A percentile compares a stretch with the other conserved stretches of the same genome.
Conservation (phyloP, 1,140 invertebrate species). For the Whitmania pigra region DNA sequence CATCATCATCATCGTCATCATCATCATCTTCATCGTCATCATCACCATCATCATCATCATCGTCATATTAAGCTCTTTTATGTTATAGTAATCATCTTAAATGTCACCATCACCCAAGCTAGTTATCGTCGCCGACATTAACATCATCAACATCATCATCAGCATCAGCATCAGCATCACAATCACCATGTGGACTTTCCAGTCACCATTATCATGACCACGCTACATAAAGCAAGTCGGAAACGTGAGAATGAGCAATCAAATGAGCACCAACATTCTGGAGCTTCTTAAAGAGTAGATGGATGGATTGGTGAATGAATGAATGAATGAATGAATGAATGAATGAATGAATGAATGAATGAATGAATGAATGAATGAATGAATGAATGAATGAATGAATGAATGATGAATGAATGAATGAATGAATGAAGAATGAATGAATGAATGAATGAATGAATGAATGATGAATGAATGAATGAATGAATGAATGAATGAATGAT, state of each 20-base stretch:
- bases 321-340: neutral
- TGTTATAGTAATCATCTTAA: neutral
- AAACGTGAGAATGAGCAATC: constrained; percentile 1
- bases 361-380: neutral
- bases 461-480: neutral
- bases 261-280: neutral
- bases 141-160: neutral
- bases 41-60: constrained; percentile 10
- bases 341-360: neutral
- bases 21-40: constrained; percentile 9
- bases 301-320: neutral
- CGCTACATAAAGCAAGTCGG: neutral
- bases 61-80: neutral
- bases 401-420: neutral
- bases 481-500: too few relatives aligned
- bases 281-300: constrained; percentile 1
- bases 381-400: neutral
- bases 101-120: neutral
- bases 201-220: neutral
- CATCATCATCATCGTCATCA: too few relatives aligned
- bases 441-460: neutral
- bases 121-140: neutral
- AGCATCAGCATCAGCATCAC: too few relatives aligned
- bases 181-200: neutral
- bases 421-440: constrained; percentile 4